Conservation (phyloP, 2,113 vertebrate genomes). For the Syngnathus floridae region DNA sequence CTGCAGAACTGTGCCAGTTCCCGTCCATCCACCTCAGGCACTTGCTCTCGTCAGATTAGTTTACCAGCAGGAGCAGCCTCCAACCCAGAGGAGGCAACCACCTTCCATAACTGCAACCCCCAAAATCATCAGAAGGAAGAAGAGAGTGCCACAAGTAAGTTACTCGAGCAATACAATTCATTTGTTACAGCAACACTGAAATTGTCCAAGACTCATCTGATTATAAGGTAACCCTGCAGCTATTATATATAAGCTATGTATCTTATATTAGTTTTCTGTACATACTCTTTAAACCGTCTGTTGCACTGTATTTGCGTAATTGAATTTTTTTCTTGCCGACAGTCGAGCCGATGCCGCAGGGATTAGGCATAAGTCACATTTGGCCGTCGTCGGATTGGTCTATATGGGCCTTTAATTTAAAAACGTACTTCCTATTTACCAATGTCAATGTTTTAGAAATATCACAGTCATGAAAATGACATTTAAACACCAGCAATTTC, state of each 20-base stretch:
- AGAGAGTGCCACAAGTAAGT: conserved; percentile 36
- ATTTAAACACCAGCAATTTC: background rate
- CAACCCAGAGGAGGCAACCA: conserved; percentile 52
- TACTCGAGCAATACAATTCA: background rate
- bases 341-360: too few relatives aligned
- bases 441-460: conserved; percentile 5
- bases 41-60: conserved; percentile 57
- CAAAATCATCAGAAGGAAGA: conserved; percentile 20
- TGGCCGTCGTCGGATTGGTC: too few relatives aligned
- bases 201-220: too few relatives aligned
- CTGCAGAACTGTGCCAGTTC: conserved; percentile 68
- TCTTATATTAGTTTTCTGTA: too few relatives aligned
- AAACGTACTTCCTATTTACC: background rate
- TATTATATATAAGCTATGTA: too few relatives aligned
- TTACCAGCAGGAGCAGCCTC: conserved; percentile 45
- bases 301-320: too few relatives aligned
- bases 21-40: conserved; percentile 64
- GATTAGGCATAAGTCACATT: too few relatives aligned
- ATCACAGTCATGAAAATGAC: background rate
- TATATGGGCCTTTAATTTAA: too few relatives aligned
- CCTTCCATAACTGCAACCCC: conserved; percentile 12
- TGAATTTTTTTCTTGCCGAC: too few relatives aligned
- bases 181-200: too few relatives aligned
- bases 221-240: too few relatives aligned
- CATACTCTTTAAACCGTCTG: too few relatives aligned